Conservation (phyloP, 2,888 invertebrate species). For the Pandemis cinnamomeana region DNA sequence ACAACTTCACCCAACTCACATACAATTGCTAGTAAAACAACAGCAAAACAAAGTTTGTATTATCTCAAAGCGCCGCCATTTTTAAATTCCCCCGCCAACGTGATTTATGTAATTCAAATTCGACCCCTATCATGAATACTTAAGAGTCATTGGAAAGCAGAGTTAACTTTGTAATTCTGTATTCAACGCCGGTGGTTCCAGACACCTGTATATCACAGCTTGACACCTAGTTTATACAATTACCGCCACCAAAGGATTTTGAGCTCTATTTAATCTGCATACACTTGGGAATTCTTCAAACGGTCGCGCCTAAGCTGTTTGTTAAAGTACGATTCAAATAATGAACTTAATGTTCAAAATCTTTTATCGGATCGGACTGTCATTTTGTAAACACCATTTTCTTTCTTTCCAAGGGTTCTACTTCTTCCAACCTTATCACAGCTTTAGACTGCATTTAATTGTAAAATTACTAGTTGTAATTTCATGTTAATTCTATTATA, state of each 20-base stretch:
- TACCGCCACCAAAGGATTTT: constrained; percentile 32
- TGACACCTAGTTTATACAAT: constrained; percentile 65
- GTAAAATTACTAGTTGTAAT: background rate
- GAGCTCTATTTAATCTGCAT: background rate
- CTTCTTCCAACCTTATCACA: background rate
- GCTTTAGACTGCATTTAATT: background rate
- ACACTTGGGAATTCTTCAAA: constrained; percentile 36
- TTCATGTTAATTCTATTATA: background rate
- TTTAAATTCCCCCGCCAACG: background rate
- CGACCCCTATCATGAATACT: constrained; percentile 28
- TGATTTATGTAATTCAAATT: background rate
- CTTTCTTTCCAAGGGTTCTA: too few species aligned
- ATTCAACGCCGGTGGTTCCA: constrained; percentile 64
- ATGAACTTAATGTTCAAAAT: background rate
- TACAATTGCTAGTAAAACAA: background rate
- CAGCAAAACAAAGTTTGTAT: background rate
- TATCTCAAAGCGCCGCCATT: background rate
- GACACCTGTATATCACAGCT: constrained; percentile 71
- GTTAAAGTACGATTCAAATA: background rate
- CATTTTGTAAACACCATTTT: background rate
- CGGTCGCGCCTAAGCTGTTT: background rate
- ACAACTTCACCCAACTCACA: background rate
- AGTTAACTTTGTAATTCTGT: constrained; percentile 41
- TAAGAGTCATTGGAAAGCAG: constrained; percentile 20
- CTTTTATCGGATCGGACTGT: background rate